These are phyloP conservation scores for Argyresthia albistria DNA, from an alignment of 2,888 invertebrate genomes.

Conservation along the genomic window DNA sequence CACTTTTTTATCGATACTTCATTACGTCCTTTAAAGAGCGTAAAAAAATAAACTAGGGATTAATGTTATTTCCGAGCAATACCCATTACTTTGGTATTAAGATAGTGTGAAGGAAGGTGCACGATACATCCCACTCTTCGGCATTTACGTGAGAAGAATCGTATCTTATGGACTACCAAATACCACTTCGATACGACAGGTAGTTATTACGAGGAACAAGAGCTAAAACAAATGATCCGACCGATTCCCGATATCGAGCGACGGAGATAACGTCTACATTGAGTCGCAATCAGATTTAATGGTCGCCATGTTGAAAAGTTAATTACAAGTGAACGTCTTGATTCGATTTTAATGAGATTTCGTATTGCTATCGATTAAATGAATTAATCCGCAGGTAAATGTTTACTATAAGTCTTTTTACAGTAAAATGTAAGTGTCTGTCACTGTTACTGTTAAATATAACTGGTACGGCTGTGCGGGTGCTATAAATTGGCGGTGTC, in stretches of 20 bases:
- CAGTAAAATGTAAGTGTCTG: not conserved
- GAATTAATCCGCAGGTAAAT: not conserved
- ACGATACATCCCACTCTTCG: too few species aligned
- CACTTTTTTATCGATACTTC: too few species aligned
- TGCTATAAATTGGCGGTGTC: constrained; percentile 55
- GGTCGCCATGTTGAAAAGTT: constrained; percentile 25
- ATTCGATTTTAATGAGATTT: constrained; percentile 1
- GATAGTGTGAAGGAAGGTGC: too few species aligned
- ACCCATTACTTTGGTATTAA: too few species aligned
- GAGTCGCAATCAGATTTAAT: constrained; percentile 23
- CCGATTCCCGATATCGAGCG: not conserved
- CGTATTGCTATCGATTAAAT: not conserved
- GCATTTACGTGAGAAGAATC: not conserved
- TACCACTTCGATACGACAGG: not conserved
- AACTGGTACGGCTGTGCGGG: constrained; percentile 22
- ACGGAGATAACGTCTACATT: constrained; percentile 14
- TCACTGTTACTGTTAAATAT: constrained; percentile 4
- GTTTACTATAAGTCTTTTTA: not conserved
- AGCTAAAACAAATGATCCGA: not conserved
- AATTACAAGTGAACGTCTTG: constrained; percentile 25
- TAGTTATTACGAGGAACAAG: not conserved
- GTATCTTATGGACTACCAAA: not conserved
- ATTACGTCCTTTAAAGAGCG: too few species aligned
- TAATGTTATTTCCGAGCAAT: too few species aligned
- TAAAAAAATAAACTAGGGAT: too few species aligned